Evolutionary conservation across 35 echinoderm and acorn worm genomes (phyloP), one percentile per base, ranked within the genome.

Genomic region (Nesometra sesokonis): DNA sequence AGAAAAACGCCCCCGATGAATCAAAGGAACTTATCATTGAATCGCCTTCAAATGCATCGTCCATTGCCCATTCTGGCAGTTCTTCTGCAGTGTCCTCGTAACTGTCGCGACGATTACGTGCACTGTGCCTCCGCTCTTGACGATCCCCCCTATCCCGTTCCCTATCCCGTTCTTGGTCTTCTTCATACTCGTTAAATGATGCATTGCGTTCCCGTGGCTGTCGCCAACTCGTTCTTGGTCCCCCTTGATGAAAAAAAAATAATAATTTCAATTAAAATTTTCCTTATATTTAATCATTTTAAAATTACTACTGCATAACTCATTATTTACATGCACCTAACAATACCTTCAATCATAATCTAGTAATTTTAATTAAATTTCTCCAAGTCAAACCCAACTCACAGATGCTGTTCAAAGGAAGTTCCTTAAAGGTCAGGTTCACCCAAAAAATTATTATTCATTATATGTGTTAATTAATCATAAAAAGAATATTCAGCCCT

Each of bases 11-110:
- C 13, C 96, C 96, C 11, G 96, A 88, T 0, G 96, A 52, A 86
- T 99, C 96, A 80, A 99, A 99, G 2, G 88, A 86, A 29, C 96
- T 93, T 29, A 94, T 90, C 47, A 77, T 76, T 31, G 93, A 91
- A 31, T 84, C 84, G 29, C 93, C 96, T 82, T 92, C 94, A 13
- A 90, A 35, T 2, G 88, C 94, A 33, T 95, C 93, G 30, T 94
- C 93, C 36, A 89, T 89, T 19, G 89, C 92, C 96, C 96, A 99
- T 30, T 94, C 96, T 0, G 96, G 96, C 34, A 99, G 33, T 57
- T 99, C 96, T 47, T 99, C 95, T 3, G 47, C 30, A 3, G 39
- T 19, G 1, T 93, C 91, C 40, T 98, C 96, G 81, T 85, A 93
- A 82, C 92, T 91, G 29, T 87, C 80, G 29, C 87, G 90, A 0